Base-by-base conservation (phyloP, 2,797 vertebrate species). In the Myotis findleyi region DNA sequence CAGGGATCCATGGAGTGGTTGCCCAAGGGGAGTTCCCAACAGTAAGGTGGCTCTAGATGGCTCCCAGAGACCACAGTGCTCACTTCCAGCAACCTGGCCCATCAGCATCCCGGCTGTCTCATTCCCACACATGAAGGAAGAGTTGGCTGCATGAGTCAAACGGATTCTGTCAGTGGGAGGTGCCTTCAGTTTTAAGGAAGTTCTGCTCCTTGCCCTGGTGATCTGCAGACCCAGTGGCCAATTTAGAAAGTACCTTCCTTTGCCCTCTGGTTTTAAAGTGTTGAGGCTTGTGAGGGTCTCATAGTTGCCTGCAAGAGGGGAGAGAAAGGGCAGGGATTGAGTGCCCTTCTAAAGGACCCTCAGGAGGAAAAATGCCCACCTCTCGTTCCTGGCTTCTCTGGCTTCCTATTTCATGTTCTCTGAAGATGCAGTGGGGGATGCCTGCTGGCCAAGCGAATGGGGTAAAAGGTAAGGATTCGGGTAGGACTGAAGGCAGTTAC, bases 41-140 rank as follows among this genome's bases (percentile, higher is more conserved):
- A 51, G 44, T 44, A 49, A 59, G 59, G 38, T 18, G 1, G 47
- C 51, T 87, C 86, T 94, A 87, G 77, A 49, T 57, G 80, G 62
- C 66, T 94, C 72, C 87, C 80, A 87, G 64, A 59, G 23, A 80
- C 82, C 13, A 11, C 14, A 49, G 33, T 5, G 20, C 66, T 96
- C 89, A 86, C 86, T 95, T 92, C 95, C 72, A 80, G 91, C 69
- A 86, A 83, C 44, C 57, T n/a, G 36, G 38, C 25, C 20, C 27
- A 1, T 6, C 36, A 14, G 38, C 75, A 62, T 66, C 72, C 68
- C 25, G 66, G 84, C 68, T 83, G 88, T 96, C 80, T 97, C 96
- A 93, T 87, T 95, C 94, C 85, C 93, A 95, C 71, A 30, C 62
- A 53, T 20, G 21, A 41, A 93, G 96, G 96, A 97, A 94, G 82